A percentile compares a stretch with the other conserved stretches of the same genome.
These are phyloP conservation scores for Syrista parreyssii DNA, from an alignment of 2,888 invertebrate genomes.

Conservation along the genomic window DNA sequence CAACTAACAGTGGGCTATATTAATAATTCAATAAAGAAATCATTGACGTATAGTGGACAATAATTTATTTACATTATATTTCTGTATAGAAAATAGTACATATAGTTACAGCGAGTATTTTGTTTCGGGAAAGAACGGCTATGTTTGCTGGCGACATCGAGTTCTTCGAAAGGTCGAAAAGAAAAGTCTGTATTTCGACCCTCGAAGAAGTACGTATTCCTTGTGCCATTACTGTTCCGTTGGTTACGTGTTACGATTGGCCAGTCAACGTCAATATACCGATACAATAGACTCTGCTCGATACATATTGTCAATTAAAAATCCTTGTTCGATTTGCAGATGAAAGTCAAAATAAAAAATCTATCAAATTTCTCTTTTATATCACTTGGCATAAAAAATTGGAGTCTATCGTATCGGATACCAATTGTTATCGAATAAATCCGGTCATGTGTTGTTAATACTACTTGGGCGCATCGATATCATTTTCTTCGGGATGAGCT, in stretches of 20 bases:
- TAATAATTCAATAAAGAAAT: neutral
- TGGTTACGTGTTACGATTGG: neutral
- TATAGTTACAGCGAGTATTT: slow-evolving; percentile 21
- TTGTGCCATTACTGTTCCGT: neutral
- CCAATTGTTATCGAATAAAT: neutral
- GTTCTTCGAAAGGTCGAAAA: slow-evolving; percentile 14
- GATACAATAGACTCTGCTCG: neutral
- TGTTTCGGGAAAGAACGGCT: slow-evolving; percentile 3
- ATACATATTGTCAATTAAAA: neutral
- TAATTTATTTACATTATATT: slow-evolving; percentile 19
- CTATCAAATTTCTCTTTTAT: neutral
- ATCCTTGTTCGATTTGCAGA: neutral
- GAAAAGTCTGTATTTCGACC: slow-evolving; percentile 7
- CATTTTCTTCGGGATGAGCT: slow-evolving; percentile 54
- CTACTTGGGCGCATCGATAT: slow-evolving; percentile 35
- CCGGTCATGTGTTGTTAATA: neutral
- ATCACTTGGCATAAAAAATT: neutral
- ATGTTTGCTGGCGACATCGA: neutral
- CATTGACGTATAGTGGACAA: neutral
- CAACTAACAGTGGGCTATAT: neutral
- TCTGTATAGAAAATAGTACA: slow-evolving; percentile 19
- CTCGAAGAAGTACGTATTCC: neutral
- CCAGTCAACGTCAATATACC: neutral
- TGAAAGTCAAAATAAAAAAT: neutral
- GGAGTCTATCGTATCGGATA: neutral